Base-by-base conservation (phyloP, 2,888 invertebrate genomes). In the Andrena marginata region DNA sequence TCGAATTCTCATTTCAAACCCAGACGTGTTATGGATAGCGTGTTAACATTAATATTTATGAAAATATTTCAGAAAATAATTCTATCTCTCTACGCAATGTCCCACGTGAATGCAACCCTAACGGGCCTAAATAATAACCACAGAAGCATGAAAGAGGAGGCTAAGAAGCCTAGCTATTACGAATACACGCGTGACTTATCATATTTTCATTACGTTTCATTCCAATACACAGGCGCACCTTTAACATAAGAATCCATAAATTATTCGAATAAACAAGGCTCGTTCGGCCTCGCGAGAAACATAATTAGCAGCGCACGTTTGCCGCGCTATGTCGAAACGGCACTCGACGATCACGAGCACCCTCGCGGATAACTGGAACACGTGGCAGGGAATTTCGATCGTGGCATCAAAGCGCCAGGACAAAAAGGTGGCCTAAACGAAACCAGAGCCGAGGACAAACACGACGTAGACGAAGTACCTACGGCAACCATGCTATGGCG, bases 21-120 rank as follows among this genome's bases (percentile, higher is more conserved):
- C n/a, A 49, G 23, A 63, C 63, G 49, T 64, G 16, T 33, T 59
- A 31, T 2, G 67, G 63, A 29, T 35, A 26, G 33, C 64, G 8
- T 13, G 64, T 56, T 54, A 70, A 48, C 54, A 64, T 77, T 71
- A 71, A 77, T 71, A 77, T 77, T 77, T 77, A 71, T 56, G 64
- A 59, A 71, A 71, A 64, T 59, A 23, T 59, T 56, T 42, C 20
- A n/a, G 6, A 4, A 64, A 23, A 35, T 64, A 64, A 31, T 35
- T 31, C 16, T 31, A 7, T 23, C 6, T 49, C 33, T 5, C 4
- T 5, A 3, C n/a, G 13, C 8, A 6, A 7, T 5, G 10, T 20
- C 29, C 10, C 48, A 1, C 31, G 67, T 16, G n/a, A 5, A 16
- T 42, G 4, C 4, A 42, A 42, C 42, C 13, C 16, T 42, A 42